Conservation (phyloP, 2,797 vertebrate species). For the Aplochiton taeniatus region DNA sequence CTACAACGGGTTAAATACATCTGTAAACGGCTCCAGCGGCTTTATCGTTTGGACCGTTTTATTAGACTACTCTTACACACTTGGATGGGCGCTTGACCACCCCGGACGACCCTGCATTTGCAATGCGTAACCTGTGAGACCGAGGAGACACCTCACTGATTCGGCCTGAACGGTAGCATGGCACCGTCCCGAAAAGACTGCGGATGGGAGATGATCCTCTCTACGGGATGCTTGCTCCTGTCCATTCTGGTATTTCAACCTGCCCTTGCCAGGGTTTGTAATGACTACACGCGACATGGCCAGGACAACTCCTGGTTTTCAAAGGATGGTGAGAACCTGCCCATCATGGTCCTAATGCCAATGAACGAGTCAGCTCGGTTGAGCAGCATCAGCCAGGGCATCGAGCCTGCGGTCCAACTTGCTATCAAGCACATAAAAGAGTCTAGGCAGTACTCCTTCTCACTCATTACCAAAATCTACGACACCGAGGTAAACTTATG, state of each 20-base stretch:
- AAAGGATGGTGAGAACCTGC: constrained; percentile 76
- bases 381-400: constrained; percentile 84
- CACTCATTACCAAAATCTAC: constrained; percentile 84
- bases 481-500: constrained; percentile 80
- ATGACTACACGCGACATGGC: constrained; percentile 79
- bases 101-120: constrained; percentile 57
- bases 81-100: constrained; percentile 55
- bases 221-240: constrained; percentile 77
- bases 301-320: constrained; percentile 81
- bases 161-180: constrained; percentile 74
- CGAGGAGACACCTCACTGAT: constrained; percentile 65
- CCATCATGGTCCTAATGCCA: constrained; percentile 85
- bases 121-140: constrained; percentile 72
- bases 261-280: constrained; percentile 76
- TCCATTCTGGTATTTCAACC: constrained; percentile 66
- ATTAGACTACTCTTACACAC: constrained; percentile 25
- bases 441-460: constrained; percentile 79
- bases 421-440: constrained; percentile 82
- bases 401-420: constrained; percentile 81
- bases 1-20: constrained; percentile 50
- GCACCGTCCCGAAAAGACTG: constrained; percentile 79
- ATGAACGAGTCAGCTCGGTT: constrained; percentile 84
- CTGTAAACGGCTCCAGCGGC: constrained; percentile 51
- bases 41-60: constrained; percentile 33
- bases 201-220: constrained; percentile 73